Evolutionary conservation across 2,888 invertebrate species (phyloP).

Genomic region (Thyatira batis): DNA sequence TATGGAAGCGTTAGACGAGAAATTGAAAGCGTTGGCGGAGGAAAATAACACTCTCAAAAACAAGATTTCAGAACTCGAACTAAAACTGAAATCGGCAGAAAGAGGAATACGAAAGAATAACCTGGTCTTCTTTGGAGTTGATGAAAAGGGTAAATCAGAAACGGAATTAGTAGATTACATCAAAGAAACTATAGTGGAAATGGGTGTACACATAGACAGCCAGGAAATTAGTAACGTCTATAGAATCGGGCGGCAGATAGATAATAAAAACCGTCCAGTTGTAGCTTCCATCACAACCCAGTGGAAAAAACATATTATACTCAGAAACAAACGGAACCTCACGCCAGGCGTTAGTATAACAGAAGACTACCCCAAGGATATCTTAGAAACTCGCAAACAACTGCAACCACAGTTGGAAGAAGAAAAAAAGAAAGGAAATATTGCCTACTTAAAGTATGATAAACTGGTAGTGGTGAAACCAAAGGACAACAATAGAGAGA

Average conservation of each 20-base stretch:
- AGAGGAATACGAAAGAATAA: no score
- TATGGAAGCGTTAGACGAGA: no score
- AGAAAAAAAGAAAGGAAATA: no score
- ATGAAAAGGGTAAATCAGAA: conserved; percentile 4
- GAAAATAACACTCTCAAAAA: no score
- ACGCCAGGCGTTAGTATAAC: conserved; percentile 10
- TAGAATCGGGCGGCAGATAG: not conserved
- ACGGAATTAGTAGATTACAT: conserved; percentile 9
- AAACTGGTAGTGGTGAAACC: no score
- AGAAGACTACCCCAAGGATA: conserved; percentile 15
- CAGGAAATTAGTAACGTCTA: conserved; percentile 4
- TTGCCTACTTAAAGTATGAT: no score
- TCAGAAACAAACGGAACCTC: conserved; percentile 10
- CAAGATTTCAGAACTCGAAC: no score
- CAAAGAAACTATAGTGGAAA: conserved; percentile 11
- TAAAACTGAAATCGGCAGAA: no score
- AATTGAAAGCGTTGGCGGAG: no score
- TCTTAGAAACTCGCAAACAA: conserved; percentile 14
- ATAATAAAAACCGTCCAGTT: not conserved
- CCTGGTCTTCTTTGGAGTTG: not conserved
- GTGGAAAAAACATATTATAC: conserved; percentile 7
- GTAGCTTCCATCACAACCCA: not conserved
- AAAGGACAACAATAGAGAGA: no score
- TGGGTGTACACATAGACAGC: conserved; percentile 9
- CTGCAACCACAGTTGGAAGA: conserved; percentile 12